Percentiles rank a stretch among this genome's conserved stretches.
phyloP scores from a whole-genome alignment of 2,888 invertebrate genomes.

The Chrysotoxum bicinctum region DNA sequence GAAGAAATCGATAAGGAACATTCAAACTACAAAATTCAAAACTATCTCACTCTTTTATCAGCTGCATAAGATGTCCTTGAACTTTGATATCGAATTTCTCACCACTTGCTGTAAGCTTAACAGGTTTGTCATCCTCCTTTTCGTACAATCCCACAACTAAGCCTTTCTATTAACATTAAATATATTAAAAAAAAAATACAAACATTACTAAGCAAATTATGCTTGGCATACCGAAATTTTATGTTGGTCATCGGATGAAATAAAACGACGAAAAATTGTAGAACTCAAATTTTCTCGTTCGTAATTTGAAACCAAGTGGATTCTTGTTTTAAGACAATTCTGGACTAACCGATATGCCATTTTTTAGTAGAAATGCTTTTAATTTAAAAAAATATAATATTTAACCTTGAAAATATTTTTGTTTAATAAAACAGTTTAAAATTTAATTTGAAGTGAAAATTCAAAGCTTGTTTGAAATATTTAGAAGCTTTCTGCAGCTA shows the following conservation, averaged over 20 bases:
- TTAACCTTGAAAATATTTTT: neutral
- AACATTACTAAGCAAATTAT: neutral
- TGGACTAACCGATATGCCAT: conserved; percentile 32
- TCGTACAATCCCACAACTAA: conserved; percentile 83
- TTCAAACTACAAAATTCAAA: neutral
- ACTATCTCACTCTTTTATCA: conserved; percentile 37
- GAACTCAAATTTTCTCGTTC: neutral
- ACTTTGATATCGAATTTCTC: conserved; percentile 81
- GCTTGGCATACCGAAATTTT: conserved; percentile 55
- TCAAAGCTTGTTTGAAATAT: conserved; percentile 81
- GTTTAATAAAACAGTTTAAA: conserved; percentile 7
- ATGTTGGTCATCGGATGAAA: conserved; percentile 41
- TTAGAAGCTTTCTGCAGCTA: neutral
- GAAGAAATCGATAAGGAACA: neutral
- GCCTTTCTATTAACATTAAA: too few relatives aligned
- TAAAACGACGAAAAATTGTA: conserved; percentile 28
- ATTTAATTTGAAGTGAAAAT: conserved; percentile 30
- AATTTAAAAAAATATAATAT: neutral
- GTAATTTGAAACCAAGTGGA: neutral
- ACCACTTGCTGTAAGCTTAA: conserved; percentile 81
- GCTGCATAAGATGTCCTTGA: conserved; percentile 79
- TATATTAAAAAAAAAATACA: neutral
- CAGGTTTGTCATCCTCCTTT: conserved; percentile 78
- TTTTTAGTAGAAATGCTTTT: conserved; percentile 27
- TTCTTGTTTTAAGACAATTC: neutral